Evolutionary conservation across 2,888 invertebrate species (phyloP), one percentile per base, ranked within the genome.

Genomic region (Eristalinus sepulchralis): DNA sequence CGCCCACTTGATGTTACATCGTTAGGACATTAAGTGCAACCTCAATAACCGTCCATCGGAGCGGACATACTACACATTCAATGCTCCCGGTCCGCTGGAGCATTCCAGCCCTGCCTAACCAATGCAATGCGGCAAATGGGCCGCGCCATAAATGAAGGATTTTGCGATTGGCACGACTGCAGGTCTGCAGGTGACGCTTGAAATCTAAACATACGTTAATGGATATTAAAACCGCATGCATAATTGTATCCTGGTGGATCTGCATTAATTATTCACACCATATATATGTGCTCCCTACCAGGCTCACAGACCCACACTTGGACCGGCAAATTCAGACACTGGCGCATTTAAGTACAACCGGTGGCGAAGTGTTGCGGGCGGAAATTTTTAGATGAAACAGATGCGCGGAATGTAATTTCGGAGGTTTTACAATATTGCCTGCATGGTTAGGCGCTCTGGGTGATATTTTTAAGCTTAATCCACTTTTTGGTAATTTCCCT

Each of bases 221-320:
- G 86, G 86, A 86, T 86, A 83, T 86, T 83, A 86, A 83, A 86
- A 86, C 86, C 86, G 86, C 83, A 86, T 86, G 86, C 86, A 86
- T 86, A 86, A 86, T 86, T 86, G 86, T 86, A 86, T 86, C 78
- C 64, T 78, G 86, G 83, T 75, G 83, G 82, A 86, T 83, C 86
- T 71, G 83, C 83, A 86, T 86, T 86, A 86, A 83, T 86, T 86
- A 86, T 86, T 86, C 83, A 86, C 83, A 86, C 83, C 71, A 78
- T 71, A 57, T 17, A 60, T 53, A 72, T n/a, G n/a, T n/a, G n/a
- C n/a, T n/a, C n/a, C n/a, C n/a, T n/a, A n/a, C n/a, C n/a, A n/a
- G n/a, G n/a, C n/a, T n/a, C 60, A 68, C 22, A 57, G 20, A 20
- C 57, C 9, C 8, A 20, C 24, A 17, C n/a, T n/a, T n/a, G n/a